Evolutionary conservation across 2,888 invertebrate species (phyloP), one percentile per base, ranked within the genome.

Genomic region (Meloe dianella): DNA sequence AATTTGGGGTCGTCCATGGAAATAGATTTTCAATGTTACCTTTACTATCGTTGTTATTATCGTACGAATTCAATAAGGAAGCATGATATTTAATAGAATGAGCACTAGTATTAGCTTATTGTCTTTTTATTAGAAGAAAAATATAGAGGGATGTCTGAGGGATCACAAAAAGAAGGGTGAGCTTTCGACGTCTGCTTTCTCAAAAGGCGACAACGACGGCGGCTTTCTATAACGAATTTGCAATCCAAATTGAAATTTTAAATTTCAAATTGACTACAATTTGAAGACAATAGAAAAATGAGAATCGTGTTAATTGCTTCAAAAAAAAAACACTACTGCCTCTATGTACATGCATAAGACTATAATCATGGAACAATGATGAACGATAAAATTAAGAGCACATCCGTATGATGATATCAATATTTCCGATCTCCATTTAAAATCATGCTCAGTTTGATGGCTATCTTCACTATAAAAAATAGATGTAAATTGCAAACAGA

Each of bases 191-290:
- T 74, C 74, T 77, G 75, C 65, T 64, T 66, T 63, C 66, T 66
- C 65, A 63, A 61, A 65, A 67, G 65, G 68, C 64, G 63, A 56
- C 70, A 60, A 68, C 64, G 67, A 65, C 60, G 64, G 65, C 64
- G 64, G 57, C 69, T 71, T 71, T 71, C 63, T 68, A 65, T 62
- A 64, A 51, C 64, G 77, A 72, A 86, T 86, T 85, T 85, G 85
- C 85, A 85, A 85, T 79, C 85, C 85, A 86, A 85, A 85, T 86
- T 83, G 82, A 81, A 83, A 85, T 85, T 86, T 85, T 85, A 84
- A 85, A 85, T 84, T 86, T 85, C 83, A 85, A 85, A 85, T 86
- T 83, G 81, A 74, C 74, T 76, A 71, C 71, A 79, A 80, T 81
- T 79, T 27, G 14, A 54, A 12, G 82, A 77, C 77, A 80, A 81